Evolutionary conservation across 2,888 invertebrate genomes (phyloP).

Genomic region (Chaetogeoica ovagalla): DNA sequence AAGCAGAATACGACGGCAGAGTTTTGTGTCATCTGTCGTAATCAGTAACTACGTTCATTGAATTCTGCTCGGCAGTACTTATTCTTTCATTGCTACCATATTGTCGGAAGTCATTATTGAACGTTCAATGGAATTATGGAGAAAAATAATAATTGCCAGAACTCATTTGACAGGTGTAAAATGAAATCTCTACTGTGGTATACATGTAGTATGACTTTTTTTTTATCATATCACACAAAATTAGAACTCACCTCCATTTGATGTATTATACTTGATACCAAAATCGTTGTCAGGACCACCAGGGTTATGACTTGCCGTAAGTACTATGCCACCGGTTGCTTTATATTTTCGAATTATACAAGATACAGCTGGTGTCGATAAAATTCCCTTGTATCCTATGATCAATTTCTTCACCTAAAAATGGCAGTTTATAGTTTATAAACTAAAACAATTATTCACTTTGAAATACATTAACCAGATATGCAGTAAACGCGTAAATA

Average conservation of each 20-base stretch:
- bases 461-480: too few relatives aligned
- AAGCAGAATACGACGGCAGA: neutral
- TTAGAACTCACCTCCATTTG: slow-evolving; percentile 76
- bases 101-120: too few relatives aligned
- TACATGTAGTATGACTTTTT: neutral
- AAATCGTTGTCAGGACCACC: slow-evolving; percentile 97
- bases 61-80: too few relatives aligned
- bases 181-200: neutral
- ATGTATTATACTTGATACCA: slow-evolving; percentile 97
- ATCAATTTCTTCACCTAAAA: slow-evolving; percentile 79
- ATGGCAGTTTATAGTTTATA: neutral
- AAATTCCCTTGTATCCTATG: slow-evolving; percentile 90
- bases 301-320: slow-evolving; percentile 99
- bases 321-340: slow-evolving; percentile 88
- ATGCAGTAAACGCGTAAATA: too few relatives aligned
- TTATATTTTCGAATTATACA: slow-evolving; percentile 86
- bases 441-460: neutral
- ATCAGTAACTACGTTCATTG: too few relatives aligned
- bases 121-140: too few relatives aligned
- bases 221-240: neutral
- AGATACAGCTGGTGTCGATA: slow-evolving; percentile 97
- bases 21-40: too few relatives aligned
- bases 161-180: too few relatives aligned
- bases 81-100: too few relatives aligned
- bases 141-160: too few relatives aligned